Base-by-base conservation (phyloP, 2,113 vertebrate genomes). In the Etheostoma spectabile region DNA sequence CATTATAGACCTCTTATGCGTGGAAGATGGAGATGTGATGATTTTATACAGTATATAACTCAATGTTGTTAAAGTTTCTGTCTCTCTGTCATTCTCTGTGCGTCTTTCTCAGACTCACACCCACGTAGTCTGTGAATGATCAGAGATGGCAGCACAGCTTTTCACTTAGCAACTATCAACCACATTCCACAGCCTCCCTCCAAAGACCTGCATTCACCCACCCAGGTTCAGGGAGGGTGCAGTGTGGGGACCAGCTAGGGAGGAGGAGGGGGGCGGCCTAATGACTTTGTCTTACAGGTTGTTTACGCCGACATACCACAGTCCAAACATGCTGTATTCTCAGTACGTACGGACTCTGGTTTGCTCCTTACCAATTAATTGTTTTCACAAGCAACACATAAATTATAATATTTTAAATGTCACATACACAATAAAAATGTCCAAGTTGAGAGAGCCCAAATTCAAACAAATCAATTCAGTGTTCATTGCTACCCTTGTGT, bases 141-240 rank as follows among this genome's bases (percentile, higher is more conserved):
- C 82, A 86, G 76, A 79, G 84, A 82, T 77, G 82, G 76, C 69
- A 83, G 84, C 59, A 15, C 68, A 79, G 84, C 75, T 75, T 93
- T 93, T 93, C 85, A 93, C 91, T 93, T 93, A 91, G 90, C 91
- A 86, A 79, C 91, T 90, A 86, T 90, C 84, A 84, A 87, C 77
- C 91, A 93, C 89, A 94, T 94, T 95, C 91, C 91, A 83, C 93
- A 89, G 75, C 22, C 69, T 90, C 71, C 72, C 87, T 90, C 87
- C 82, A 92, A 93, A 84, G 86, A 80, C 85, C 79, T 68, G 56
- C 74, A 56, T 66, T 8, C 84, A 83, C 55, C 77, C 80, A 72
- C 82, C 82, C 72, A n/a, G 75, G 82, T 80, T 88, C 79, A 73
- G 35, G 45, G 52, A 75, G 61, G 83, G 83, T 77, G 73, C 79